Base-by-base conservation (phyloP, 2,888 invertebrate genomes). In the Eilema sororculum region DNA sequence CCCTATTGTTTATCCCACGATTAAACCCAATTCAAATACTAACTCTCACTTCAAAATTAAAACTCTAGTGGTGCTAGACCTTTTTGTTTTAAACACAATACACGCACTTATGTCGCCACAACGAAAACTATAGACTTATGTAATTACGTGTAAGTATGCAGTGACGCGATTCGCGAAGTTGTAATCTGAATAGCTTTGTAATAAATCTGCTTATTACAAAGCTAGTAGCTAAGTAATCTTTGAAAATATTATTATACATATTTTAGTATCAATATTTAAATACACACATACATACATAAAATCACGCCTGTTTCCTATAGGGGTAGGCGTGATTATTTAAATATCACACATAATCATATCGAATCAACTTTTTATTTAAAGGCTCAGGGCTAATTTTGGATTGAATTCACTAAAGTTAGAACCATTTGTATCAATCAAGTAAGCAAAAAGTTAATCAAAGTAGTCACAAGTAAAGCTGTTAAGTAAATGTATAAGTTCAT, bases 1-100 rank as follows among this genome's bases (percentile, higher is more conserved):
- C 89, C 89, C 92, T 82, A 93, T 95, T 95, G 94, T 95, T 94
- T 95, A 95, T 95, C 93, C 94, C 94, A 93, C 95, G 95, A 95
- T 95, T 95, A 94, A 92, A 91, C 92, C 91, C 92, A 93, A 94
- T 94, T 94, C 94, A 93, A 94, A 93, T 88, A 93, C 94, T 95
- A 95, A 94, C 93, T 91, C 93, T 91, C 91, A 90, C 94, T 95
- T 92, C 81, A 93, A 95, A 94, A 94, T 94, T 95, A 93, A 60
- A 95, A 90, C 93, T 94, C 85, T 89, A 94, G 93, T 92, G 91
- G 90, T 90, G 84, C 89, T 91, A 87, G 87, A 77, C 82, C 86
- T 89, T 88, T 93, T 95, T 95, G 94, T 95, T 95, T 95, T 93
- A 92, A 86, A 87, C 86, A 94, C 95, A 95, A 95, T 94, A 89